phyloP scores from a whole-genome alignment of 1,140 invertebrate genomes.

The Periplaneta americana region DNA sequence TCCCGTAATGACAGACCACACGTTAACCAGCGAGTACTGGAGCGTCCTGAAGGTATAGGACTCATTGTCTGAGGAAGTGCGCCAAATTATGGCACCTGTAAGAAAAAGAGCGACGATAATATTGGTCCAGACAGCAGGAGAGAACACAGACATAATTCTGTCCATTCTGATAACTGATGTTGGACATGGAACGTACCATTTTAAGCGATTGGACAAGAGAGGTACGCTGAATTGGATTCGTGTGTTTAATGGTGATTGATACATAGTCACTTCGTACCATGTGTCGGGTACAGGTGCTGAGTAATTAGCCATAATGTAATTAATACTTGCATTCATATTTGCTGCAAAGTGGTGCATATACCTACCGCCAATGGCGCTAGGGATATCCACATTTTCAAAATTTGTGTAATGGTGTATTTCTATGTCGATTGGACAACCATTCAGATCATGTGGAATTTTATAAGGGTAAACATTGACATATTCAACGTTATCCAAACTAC shows the following conservation, averaged over 20 bases:
- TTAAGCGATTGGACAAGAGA: no score
- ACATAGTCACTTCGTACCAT: no score
- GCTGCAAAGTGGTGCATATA: neutral
- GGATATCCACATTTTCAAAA: no score
- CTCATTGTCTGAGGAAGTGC: neutral
- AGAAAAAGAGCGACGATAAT: neutral
- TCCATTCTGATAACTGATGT: neutral
- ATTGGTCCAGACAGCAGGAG: neutral
- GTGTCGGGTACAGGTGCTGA: no score
- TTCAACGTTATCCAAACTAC: no score
- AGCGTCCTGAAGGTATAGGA: neutral
- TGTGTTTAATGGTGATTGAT: neutral
- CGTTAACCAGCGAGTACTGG: neutral
- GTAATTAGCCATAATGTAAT: neutral
- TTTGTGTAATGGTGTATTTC: no score
- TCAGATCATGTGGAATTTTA: no score
- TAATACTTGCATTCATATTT: neutral
- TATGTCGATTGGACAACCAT: no score
- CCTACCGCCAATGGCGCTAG: no score
- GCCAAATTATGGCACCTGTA: neutral
- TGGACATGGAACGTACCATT: neutral
- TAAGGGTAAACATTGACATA: no score
- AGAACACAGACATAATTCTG: neutral
- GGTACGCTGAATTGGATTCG: neutral
- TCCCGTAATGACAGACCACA: neutral